Evolutionary conservation across 2,888 invertebrate species (phyloP), one percentile per base, ranked within the genome.

Genomic region (Drosophila lacicola): DNA sequence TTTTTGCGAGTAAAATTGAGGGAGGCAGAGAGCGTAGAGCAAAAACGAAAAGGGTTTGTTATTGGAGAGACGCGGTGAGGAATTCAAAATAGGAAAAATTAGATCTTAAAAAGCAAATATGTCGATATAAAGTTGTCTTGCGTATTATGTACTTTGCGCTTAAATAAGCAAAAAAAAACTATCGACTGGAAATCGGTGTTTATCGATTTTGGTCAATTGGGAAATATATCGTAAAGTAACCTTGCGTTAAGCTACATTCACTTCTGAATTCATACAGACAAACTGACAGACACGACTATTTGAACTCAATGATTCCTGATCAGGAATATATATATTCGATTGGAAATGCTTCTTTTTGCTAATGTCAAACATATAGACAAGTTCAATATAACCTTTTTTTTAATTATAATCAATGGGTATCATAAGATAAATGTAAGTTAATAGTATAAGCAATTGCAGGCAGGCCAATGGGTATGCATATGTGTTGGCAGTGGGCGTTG

Each of bases 401-500:
- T 8, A 33, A 5, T 9, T 9, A 33, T 33, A 8, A 5, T 8
- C 33, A 33, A 33, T 33, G 33, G 33, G 33, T 33, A 33, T 33
- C 9, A 5, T 33, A 3, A 33, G 33, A 33, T 9, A 3, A 21
- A 44, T 41, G 10, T 29, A 50, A 50, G 47, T 29, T 2, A 29
- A 29, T 8, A 29, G 29, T 54, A 14, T 42, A n/a, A 47, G 36
- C 25, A 41, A 17, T 25, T 49, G 44, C 50, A 29, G 49, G 37
- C 42, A 21, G 33, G 2, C 5, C 36, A 13, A 46, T 25, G 17
- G 25, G 29, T 45, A 37, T 17, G 17, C 17, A 17, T 55, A 37
- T 42, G 44, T 29, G 55, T 46, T 45, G 25, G 5, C 8, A 21
- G 45, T 29, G 21, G 49, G 42, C 51, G 46, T 47, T 44, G 19